These are phyloP conservation scores for Acromyrmex echinatior DNA, from an alignment of 1,140 invertebrate species.

Conservation along the genomic window DNA sequence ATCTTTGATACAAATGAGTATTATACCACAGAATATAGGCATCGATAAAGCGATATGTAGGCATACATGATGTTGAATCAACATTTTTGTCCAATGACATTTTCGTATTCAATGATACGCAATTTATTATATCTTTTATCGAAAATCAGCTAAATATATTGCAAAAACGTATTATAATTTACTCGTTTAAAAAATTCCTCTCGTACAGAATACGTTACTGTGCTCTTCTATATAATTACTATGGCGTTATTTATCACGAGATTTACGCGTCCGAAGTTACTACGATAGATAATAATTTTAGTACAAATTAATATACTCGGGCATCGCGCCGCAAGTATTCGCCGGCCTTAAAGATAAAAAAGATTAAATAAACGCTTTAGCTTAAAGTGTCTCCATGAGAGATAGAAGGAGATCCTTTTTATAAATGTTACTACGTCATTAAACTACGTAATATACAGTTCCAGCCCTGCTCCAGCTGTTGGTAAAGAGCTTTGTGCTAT, in stretches of 20 bases:
- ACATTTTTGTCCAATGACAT: conserved; percentile 7
- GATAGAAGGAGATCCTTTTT: conserved; percentile 67
- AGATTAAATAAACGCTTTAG: conserved; percentile 75
- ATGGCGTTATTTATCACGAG: conserved; percentile 75
- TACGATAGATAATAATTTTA: conserved; percentile 75
- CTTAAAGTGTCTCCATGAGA: conserved; percentile 68
- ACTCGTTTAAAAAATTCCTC: conserved; percentile 28
- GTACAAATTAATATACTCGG: conserved; percentile 78
- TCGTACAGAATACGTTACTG: conserved; percentile 33
- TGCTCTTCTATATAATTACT: conserved; percentile 80
- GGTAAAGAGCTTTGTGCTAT: conserved; percentile 85
- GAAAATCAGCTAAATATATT: conserved; percentile 10
- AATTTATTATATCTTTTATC: background rate
- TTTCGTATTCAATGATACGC: conserved; percentile 2
- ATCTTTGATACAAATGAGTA: conserved; percentile 9
- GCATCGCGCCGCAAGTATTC: conserved; percentile 65
- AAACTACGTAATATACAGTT: conserved; percentile 80
- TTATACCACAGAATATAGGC: conserved; percentile 36
- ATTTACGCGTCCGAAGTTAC: conserved; percentile 70
- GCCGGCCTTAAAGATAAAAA: conserved; percentile 70
- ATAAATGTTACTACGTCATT: conserved; percentile 77
- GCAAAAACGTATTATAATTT: conserved; percentile 45
- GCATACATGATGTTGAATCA: conserved; percentile 47
- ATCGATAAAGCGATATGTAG: conserved; percentile 33
- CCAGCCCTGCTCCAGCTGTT: conserved; percentile 79